Evolutionary conservation across 2,797 vertebrate genomes (phyloP).

Genomic region (Epinephelus malabaricus): DNA sequence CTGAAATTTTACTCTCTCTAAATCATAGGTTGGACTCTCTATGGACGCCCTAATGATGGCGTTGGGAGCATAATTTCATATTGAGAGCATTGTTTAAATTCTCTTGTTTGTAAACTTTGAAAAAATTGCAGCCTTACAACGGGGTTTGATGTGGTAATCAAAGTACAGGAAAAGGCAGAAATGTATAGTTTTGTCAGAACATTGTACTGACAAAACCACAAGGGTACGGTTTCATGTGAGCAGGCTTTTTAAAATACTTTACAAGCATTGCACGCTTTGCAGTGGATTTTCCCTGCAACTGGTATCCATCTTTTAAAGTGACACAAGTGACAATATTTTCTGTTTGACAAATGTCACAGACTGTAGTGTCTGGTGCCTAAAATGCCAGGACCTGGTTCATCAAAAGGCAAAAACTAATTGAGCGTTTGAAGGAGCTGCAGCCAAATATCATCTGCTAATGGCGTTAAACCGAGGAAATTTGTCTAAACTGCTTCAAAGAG

Average conservation of each 20-base stretch:
- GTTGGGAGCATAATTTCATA: conserved; percentile 67
- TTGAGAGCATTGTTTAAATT: conserved; percentile 67
- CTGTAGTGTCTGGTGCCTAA: background rate
- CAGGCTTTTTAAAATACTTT: conserved; percentile 3
- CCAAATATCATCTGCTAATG: conserved; percentile 38
- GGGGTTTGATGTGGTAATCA: conserved; percentile 51
- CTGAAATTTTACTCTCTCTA: conserved; percentile 65
- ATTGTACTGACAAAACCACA: conserved; percentile 9
- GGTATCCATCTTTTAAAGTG: background rate
- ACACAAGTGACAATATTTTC: conserved; percentile 21
- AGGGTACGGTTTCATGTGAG: background rate
- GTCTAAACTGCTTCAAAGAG: conserved; percentile 22
- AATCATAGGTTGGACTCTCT: conserved; percentile 75
- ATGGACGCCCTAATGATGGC: conserved; percentile 67
- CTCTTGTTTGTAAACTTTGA: conserved; percentile 71
- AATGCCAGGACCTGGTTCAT: conserved; percentile 37
- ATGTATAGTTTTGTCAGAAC: conserved; percentile 30
- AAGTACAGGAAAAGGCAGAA: conserved; percentile 42
- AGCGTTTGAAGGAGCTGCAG: conserved; percentile 43
- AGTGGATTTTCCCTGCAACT: background rate
- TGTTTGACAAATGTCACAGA: conserved; percentile 15
- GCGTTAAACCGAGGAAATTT: conserved; percentile 7
- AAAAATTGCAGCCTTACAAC: conserved; percentile 39
- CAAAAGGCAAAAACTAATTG: conserved; percentile 42
- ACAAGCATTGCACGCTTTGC: background rate